Base-by-base conservation (phyloP, 2,113 vertebrate species). In the Hypomesus transpacificus region DNA sequence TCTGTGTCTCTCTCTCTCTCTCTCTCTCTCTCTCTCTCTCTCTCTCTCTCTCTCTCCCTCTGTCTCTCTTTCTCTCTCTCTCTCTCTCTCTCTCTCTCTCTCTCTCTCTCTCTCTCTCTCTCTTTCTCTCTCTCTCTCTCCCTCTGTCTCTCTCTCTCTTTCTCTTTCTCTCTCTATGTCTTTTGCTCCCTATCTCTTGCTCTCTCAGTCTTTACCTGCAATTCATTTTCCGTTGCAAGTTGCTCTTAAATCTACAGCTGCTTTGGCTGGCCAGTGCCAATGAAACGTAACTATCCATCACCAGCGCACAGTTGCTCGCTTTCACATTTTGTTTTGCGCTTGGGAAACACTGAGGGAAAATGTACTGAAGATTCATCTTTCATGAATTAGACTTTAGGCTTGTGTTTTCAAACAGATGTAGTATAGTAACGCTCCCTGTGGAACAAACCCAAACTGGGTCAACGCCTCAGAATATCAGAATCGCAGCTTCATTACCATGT, bases 401-500 rank as follows among this genome's bases (percentile, higher is more conserved):
- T 76, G 18, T 66, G 73, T 79, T 81, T 56, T 82, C 52, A 80
- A 76, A 18, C 28, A 61, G 17, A 59, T 71, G 79, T 54, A 73
- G 76, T 66, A 18, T 75, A 70, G 74, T 14, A 75, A 74, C 39
- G 31, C 77, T 81, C 75, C 78, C 76, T 2, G 20, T 86, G 75
- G 79, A 84, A 82, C 73, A 75, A 77, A 86, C 80, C 84, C 75
- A 84, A 90, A 88, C 80, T 90, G 87, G 89, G 89, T 88, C 89
- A 90, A 75, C 86, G 85, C 73, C 86, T 86, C 59, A 71, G 78
- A 89, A 87, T 86, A 87, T 81, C 80, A 82, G 71, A 81, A 80
- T 75, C 81, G 72, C 66, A 83, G 81, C 73, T 77, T 87, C 81
- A 87, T 87, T 87, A 84, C 79, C 74, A 80, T 83, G 59, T 79